Evolutionary conservation across 1,140 invertebrate species (phyloP), one percentile per base, ranked within the genome.

Genomic region (Atta texana): DNA sequence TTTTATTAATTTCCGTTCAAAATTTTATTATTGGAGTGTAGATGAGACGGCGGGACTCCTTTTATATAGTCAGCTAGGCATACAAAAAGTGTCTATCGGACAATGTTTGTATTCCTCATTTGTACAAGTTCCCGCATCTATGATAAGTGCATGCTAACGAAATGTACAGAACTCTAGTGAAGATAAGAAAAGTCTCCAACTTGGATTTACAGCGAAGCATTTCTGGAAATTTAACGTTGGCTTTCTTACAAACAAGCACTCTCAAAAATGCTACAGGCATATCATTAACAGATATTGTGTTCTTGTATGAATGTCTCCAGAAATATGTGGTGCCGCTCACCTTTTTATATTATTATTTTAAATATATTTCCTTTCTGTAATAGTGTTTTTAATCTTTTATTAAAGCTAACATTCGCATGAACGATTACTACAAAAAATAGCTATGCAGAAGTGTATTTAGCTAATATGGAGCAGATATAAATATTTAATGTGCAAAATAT

Each of bases 111-210:
- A 82, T 63, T 81, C 24, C 68, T 86, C 68, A 71, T 82, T 82
- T 86, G 68, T 82, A 82, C 44, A 86, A 81, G 16, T 86, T 86
- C 77, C 77, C 49, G 64, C 55, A 44, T 49, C 77, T 86, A 86
- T 55, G 66, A 86, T 78, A 86, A 81, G 85, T 82, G 85, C 85
- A 86, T 86, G 85, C 85, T 81, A 71, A 86, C 78, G 53, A 82
- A 80, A 71, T 82, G 51, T 86, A 44, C 66, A 49, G 57, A 68
- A 49, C n/a, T 82, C 31, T 61, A 82, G 77, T 55, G 18, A 71
- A 69, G 68, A 74, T 63, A 61, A 74, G 39, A 82, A 57, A 44
- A 74, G 68, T 82, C n/a, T 55, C 69, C 39, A 61, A 75, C 44
- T 61, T 84, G 28, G 14, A 84, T 75, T 61, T 63, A 75, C 69